These are phyloP conservation scores for Apostichopus parvimensis DNA, from an alignment of 35 echinoderm and acorn worm genomes.

Conservation along the genomic window DNA sequence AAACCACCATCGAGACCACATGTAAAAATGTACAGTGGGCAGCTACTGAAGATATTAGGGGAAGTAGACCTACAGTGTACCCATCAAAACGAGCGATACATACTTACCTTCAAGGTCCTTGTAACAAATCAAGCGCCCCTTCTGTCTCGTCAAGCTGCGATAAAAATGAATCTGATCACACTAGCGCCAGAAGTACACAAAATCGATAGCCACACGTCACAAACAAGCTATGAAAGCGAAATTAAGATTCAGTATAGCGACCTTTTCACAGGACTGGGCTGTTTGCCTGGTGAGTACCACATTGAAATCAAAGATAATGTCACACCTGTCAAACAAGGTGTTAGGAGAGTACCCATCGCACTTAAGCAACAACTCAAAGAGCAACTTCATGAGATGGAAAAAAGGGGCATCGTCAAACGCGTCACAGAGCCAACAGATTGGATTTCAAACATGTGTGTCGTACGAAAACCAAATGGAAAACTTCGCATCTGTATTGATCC, in stretches of 20 bases:
- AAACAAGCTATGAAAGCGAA: too few relatives aligned
- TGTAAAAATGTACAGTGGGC: constrained; percentile 38
- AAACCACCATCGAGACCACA: constrained; percentile 29
- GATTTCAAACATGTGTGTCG: constrained; percentile 4
- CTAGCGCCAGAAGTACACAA: too few relatives aligned
- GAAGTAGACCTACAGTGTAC: constrained; percentile 38
- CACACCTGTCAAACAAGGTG: not conserved
- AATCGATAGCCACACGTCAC: too few relatives aligned
- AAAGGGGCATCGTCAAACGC: not conserved
- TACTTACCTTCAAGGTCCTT: constrained; percentile 41
- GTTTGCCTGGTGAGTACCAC: too few relatives aligned
- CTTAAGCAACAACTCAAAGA: constrained; percentile 26
- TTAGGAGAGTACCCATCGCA: constrained; percentile 41
- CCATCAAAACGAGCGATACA: constrained; percentile 29
- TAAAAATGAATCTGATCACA: too few relatives aligned
- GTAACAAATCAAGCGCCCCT: constrained; percentile 29
- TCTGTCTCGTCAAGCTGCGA: not conserved
- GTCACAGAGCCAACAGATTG: constrained; percentile 1
- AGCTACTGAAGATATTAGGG: constrained; percentile 16
- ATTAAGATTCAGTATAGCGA: too few relatives aligned
- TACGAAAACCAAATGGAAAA: not conserved
- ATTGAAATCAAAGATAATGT: too few relatives aligned
- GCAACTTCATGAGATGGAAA: constrained; percentile 7
- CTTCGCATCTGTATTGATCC: constrained; percentile 31
- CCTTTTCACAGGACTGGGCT: too few relatives aligned